Evolutionary conservation across 2,113 vertebrate genomes (phyloP).

Genomic region (Vulpes ferrilata): DNA sequence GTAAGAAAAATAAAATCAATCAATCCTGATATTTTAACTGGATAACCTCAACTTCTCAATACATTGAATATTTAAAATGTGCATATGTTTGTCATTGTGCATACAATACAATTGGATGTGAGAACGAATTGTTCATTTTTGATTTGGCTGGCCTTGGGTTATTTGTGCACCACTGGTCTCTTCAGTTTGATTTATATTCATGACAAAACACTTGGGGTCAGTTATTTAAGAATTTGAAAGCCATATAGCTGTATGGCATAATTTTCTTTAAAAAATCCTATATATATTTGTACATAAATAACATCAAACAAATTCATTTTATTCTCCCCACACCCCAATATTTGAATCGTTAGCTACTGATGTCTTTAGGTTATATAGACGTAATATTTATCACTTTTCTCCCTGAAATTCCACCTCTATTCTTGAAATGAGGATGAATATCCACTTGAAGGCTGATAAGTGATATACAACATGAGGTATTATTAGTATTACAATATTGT

Average conservation of each 20-base stretch:
- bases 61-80: constrained; percentile 39
- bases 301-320: not conserved
- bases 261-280: not conserved
- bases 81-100: not conserved
- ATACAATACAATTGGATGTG: not conserved
- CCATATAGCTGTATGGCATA: not conserved
- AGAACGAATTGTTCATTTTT: not conserved
- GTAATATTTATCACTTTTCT: not conserved
- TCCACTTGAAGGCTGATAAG: not conserved
- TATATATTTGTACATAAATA: not conserved
- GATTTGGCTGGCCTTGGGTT: not conserved
- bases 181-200: constrained; percentile 62
- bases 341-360: not conserved
- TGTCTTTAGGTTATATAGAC: not conserved
- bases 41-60: not conserved
- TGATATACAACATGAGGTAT: not conserved
- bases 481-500: not conserved
- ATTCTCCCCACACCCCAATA: not conserved
- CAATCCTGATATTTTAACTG: constrained; percentile 47
- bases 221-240: constrained; percentile 54
- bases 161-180: constrained; percentile 29
- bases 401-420: not conserved
- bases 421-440: constrained; percentile 54
- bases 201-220: constrained; percentile 31
- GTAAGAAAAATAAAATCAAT: constrained; percentile 61